Conservation (phyloP, 1,140 invertebrate species). For the Drosophila truncata region DNA sequence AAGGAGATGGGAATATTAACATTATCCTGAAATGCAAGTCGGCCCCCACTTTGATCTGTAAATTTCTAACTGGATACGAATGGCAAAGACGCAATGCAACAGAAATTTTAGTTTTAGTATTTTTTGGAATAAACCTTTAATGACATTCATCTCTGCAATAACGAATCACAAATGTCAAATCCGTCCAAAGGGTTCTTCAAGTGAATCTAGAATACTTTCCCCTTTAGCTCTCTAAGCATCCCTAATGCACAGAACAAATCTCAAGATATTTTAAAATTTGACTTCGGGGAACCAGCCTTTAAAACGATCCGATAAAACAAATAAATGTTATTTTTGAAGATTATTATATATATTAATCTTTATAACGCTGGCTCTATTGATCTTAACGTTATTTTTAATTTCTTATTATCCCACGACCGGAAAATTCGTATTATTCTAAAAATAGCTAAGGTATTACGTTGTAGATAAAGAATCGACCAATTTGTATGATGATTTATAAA, state of each 20-base stretch:
- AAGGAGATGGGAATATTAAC: background rate
- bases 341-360: background rate
- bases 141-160: slow-evolving; percentile 5
- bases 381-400: too few species aligned
- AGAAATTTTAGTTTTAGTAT: slow-evolving; percentile 82
- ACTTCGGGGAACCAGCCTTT: background rate
- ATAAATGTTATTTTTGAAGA: slow-evolving; percentile 1
- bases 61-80: slow-evolving; percentile 30
- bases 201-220: background rate
- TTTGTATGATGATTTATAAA: too few species aligned
- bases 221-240: background rate
- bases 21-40: slow-evolving; percentile 9
- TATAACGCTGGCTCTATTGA: too few species aligned
- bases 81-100: slow-evolving; percentile 58
- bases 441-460: too few species aligned
- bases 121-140: slow-evolving; percentile 62
- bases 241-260: background rate
- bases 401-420: too few species aligned
- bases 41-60: background rate
- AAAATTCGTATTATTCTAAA: too few species aligned
- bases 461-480: too few species aligned
- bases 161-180: background rate
- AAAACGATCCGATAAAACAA: background rate
- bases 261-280: slow-evolving; percentile 2
- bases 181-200: background rate